These are phyloP conservation scores for Fukomys damarensis DNA, from an alignment of 2,113 vertebrate species.

Conservation along the genomic window DNA sequence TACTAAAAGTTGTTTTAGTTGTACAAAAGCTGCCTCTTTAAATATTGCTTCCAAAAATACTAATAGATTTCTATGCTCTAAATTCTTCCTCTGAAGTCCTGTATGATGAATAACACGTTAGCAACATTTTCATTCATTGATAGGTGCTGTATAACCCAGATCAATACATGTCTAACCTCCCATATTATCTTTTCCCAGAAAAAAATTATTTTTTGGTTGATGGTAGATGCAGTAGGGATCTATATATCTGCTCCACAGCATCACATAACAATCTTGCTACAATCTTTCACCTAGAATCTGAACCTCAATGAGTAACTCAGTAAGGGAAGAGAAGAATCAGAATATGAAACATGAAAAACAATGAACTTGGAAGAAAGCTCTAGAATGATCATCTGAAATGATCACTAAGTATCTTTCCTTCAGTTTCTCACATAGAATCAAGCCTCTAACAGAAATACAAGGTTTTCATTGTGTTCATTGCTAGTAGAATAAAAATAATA, in stretches of 20 bases:
- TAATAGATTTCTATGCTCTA: neutral
- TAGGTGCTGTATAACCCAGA: neutral
- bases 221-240: rapidly evolving
- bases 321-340: neutral
- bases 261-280: rapidly evolving
- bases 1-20: neutral
- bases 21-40: neutral
- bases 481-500: neutral
- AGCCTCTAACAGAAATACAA: neutral
- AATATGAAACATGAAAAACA: neutral
- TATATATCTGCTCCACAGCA: neutral
- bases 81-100: neutral
- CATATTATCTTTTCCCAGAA: neutral
- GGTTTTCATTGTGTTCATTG: neutral
- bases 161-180: neutral
- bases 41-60: neutral
- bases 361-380: neutral
- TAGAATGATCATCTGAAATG: neutral
- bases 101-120: neutral
- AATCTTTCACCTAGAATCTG: neutral
- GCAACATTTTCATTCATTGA: neutral
- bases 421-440: neutral
- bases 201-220: neutral
- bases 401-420: neutral
- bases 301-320: neutral